A percentile compares a stretch with the other conserved stretches of the same genome.
Evolutionary conservation across 1,140 invertebrate species (phyloP).

Genomic region (Hylyphantes graminicola): DNA sequence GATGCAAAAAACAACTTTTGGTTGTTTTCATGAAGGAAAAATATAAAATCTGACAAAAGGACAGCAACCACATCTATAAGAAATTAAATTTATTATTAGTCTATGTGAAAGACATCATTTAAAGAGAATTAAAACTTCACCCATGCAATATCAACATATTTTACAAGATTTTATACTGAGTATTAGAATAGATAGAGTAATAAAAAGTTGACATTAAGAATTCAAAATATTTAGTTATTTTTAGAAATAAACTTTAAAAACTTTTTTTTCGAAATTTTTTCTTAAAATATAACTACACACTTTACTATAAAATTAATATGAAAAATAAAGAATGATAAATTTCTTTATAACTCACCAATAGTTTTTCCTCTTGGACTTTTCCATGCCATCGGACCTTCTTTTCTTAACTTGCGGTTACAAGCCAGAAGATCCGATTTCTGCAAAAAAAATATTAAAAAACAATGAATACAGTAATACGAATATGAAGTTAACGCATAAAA

Average conservation of each 20-base stretch:
- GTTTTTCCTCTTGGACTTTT: slow-evolving; percentile 59
- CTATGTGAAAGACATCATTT: too few relatives aligned
- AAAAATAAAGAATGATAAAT: neutral
- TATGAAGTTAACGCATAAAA: neutral
- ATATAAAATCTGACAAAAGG: slow-evolving; percentile 88
- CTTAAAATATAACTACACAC: neutral
- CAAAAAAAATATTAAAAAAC: slow-evolving; percentile 13
- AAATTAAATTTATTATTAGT: neutral
- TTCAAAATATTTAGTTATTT: too few relatives aligned
- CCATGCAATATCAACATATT: too few relatives aligned
- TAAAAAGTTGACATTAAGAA: too few relatives aligned
- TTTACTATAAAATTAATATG: neutral
- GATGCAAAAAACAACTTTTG: slow-evolving; percentile 74
- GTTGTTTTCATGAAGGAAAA: slow-evolving; percentile 89
- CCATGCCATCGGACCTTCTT: slow-evolving; percentile 68
- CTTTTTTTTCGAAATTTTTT: neutral
- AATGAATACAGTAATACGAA: neutral
- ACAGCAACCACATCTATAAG: slow-evolving; percentile 81
- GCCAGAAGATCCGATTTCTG: slow-evolving; percentile 87
- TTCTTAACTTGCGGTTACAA: slow-evolving; percentile 78
- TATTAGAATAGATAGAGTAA: too few relatives aligned
- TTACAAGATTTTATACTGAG: too few relatives aligned
- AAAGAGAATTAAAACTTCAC: too few relatives aligned
- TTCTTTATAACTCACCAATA: slow-evolving; percentile 58
- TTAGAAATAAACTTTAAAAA: too few relatives aligned